Conservation (phyloP, 2,888 invertebrate species). For the Ophioninae sp. region DNA sequence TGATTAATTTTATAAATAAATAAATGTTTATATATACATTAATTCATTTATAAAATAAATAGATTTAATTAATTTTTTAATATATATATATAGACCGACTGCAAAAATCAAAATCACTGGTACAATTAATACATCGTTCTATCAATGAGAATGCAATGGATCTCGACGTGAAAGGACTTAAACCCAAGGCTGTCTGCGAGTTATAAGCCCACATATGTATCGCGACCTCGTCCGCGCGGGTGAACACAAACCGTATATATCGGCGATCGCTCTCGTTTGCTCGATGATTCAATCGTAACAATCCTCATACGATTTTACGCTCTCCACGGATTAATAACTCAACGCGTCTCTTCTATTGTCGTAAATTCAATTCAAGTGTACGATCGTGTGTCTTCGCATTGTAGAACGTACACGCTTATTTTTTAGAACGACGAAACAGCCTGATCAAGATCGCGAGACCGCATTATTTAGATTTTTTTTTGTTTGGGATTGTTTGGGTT, state of each 20-base stretch:
- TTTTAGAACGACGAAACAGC: not conserved
- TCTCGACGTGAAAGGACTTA: conserved; percentile 30
- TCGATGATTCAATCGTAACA: not conserved
- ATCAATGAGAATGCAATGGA: conserved; percentile 14
- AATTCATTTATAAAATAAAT: too few species aligned
- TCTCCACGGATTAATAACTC: not conserved
- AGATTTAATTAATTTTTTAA: too few species aligned
- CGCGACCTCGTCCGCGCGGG: conserved; percentile 35
- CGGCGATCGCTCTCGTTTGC: not conserved
- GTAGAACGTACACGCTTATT: not conserved
- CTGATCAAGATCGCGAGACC: not conserved
- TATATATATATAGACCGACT: not conserved
- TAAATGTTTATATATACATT: too few species aligned
- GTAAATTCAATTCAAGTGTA: not conserved
- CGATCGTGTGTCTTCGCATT: not conserved
- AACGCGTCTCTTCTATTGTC: not conserved
- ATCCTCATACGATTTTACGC: not conserved
- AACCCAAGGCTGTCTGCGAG: conserved; percentile 45
- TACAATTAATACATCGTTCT: not conserved
- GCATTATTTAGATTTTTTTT: too few species aligned
- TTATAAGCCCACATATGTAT: conserved; percentile 27
- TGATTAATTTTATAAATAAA: too few species aligned
- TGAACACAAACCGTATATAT: not conserved
- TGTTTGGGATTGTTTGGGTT: too few species aligned
- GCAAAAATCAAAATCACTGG: not conserved